Evolutionary conservation across 2,113 vertebrate species (phyloP), one percentile per base, ranked within the genome.

Genomic region (Balaeniceps rex): DNA sequence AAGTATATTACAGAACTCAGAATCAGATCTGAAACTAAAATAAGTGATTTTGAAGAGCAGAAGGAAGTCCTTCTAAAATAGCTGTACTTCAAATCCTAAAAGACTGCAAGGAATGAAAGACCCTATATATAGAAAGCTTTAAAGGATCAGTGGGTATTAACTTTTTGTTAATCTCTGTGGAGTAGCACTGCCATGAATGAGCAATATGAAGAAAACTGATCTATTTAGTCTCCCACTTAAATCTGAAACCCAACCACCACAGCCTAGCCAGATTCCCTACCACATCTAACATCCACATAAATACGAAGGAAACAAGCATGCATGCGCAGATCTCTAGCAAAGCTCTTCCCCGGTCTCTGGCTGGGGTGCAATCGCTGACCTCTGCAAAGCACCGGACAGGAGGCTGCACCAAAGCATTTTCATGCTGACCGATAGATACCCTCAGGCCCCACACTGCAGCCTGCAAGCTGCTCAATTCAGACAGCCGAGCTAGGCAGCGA

Each of bases 251-350:
- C 78, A 34, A 33, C 24, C 84, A 44, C 33, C 54, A 15, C 34
- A 31, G 19, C 57, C 38, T 3, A 2, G 38, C n/a, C 52, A 34
- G 47, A 36, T 14, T 7, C 3, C 0, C 81, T 15, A n/a, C 51
- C 75, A 33, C 38, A 8, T 28, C 24, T 4, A 49, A n/a, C 49
- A 18, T 15, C 57, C 44, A 11, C n/a, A 25, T 5, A 29, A 38
- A 44, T 0, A 34, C 0, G 3, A 63, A 87, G 75, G 47, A 38
- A 91, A 9, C 10, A 10, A 14, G 16, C 1, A 24, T 2, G 19
- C 0, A 0, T 1, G 16, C 3, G 29, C 0, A 0, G 57, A n/a
- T 54, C 71, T 28, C 9, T 0, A 26, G 24, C 0, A 5, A 47
- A 52, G 63, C n/a, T 36, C 25, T 33, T 64, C 34, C 46, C 15